phyloP scores from a whole-genome alignment of 1,140 invertebrate genomes.

The Philotrypesis tridentata region DNA sequence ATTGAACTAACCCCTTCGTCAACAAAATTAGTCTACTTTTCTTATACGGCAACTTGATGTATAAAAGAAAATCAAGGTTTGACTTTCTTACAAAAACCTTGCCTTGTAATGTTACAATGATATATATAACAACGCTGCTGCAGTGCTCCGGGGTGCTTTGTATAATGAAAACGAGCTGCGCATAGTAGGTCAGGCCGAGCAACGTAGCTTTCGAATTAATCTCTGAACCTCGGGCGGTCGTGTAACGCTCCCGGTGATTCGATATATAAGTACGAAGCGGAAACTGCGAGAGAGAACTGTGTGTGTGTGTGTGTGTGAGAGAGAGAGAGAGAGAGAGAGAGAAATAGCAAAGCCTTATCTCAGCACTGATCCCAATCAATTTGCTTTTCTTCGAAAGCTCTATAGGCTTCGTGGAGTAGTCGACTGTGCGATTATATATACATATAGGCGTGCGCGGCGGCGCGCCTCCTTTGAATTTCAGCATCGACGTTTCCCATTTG shows the following conservation, averaged over 20 bases:
- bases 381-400: background rate
- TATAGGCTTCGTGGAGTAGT: background rate
- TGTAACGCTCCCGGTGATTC: background rate
- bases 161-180: background rate
- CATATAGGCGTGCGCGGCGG: background rate
- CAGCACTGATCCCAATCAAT: slow-evolving; percentile 39
- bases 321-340: background rate
- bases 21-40: too few relatives aligned
- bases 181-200: slow-evolving; percentile 35
- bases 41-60: too few relatives aligned
- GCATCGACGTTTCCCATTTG: slow-evolving; percentile 37
- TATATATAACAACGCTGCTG: background rate
- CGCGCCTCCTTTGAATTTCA: slow-evolving; percentile 12
- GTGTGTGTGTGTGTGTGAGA: too few relatives aligned
- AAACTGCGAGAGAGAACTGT: too few relatives aligned
- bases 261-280: slow-evolving; percentile 12
- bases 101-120: too few relatives aligned
- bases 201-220: slow-evolving; percentile 19
- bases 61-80: too few relatives aligned
- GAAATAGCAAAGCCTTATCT: background rate
- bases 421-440: too few relatives aligned
- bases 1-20: too few relatives aligned
- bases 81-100: too few relatives aligned
- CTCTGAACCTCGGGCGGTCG: background rate
- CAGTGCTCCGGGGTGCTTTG: background rate